phyloP scores from a whole-genome alignment of 2,888 invertebrate species.

The Halictus ligatus region DNA sequence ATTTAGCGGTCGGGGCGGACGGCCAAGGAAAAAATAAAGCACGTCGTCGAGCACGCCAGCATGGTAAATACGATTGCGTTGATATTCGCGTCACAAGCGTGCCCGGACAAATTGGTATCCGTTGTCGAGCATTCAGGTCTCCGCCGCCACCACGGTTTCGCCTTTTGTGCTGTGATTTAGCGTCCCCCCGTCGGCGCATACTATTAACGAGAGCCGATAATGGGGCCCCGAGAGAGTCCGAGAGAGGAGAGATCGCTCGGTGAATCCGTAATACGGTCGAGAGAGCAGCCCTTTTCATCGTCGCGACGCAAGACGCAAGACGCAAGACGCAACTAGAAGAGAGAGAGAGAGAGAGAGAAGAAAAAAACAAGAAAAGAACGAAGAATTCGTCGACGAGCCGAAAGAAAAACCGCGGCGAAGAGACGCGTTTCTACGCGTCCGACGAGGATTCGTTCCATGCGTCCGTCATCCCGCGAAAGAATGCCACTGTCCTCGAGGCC shows the following conservation, averaged over 20 bases:
- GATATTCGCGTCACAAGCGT: constrained; percentile 80
- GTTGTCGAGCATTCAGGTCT: constrained; percentile 60
- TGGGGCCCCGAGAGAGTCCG: constrained; percentile 66
- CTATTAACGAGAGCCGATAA: constrained; percentile 74
- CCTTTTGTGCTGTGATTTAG: constrained; percentile 71
- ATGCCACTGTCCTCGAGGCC: constrained; percentile 51
- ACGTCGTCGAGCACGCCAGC: not conserved
- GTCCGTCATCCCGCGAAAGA: constrained; percentile 56
- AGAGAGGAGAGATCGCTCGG: constrained; percentile 73
- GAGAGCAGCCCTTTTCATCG: constrained; percentile 62
- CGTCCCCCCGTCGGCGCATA: constrained; percentile 62
- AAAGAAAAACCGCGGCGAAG: not conserved
- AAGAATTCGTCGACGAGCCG: not conserved
- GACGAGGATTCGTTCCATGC: constrained; percentile 78
- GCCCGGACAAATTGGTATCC: constrained; percentile 82
- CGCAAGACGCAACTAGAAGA: not conserved
- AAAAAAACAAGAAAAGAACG: not conserved
- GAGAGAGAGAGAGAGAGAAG: not conserved
- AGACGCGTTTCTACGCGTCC: constrained; percentile 60
- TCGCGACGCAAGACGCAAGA: not conserved
- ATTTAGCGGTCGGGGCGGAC: not conserved
- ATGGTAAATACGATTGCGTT: constrained; percentile 41
- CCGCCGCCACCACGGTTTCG: constrained; percentile 40
- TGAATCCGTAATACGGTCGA: constrained; percentile 82
- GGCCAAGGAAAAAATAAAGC: not conserved